phyloP scores from a whole-genome alignment of 2,888 invertebrate species.

The Trichogramma dendrolimi region DNA sequence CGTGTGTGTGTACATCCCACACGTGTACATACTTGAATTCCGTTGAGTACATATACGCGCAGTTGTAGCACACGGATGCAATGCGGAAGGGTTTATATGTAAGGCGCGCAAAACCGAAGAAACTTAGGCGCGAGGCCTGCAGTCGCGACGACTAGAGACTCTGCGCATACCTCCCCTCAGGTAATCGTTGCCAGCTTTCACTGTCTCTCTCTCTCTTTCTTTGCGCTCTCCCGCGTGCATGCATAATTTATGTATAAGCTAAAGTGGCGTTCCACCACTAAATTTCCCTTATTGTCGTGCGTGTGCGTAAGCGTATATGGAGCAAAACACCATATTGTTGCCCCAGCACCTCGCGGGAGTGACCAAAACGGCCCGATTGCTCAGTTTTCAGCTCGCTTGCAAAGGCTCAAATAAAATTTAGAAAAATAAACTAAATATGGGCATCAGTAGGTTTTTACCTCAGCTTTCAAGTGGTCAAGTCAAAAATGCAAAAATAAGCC shows the following conservation, averaged over 20 bases:
- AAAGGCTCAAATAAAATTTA: no score
- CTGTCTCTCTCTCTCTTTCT: neutral
- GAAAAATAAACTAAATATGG: no score
- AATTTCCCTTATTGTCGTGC: conserved; percentile 26
- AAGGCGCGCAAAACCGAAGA: conserved; percentile 4
- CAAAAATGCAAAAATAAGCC: no score
- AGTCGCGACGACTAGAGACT: no score
- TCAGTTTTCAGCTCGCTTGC: no score
- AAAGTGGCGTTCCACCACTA: conserved; percentile 23
- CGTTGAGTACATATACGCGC: neutral
- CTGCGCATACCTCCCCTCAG: conserved; percentile 12
- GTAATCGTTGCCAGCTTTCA: conserved; percentile 13
- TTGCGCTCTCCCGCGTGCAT: neutral
- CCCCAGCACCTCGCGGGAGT: no score
- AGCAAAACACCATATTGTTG: no score
- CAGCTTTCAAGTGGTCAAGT: no score
- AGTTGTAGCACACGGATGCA: neutral
- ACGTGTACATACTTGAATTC: neutral
- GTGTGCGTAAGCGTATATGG: neutral
- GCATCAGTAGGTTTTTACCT: no score
- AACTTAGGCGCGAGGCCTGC: conserved; percentile 1
- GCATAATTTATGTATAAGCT: conserved; percentile 25
- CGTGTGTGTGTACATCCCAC: neutral
- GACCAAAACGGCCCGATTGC: no score
- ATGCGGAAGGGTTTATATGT: neutral